Conservation (phyloP, 2,113 vertebrate genomes). For the Varanus salvator region DNA sequence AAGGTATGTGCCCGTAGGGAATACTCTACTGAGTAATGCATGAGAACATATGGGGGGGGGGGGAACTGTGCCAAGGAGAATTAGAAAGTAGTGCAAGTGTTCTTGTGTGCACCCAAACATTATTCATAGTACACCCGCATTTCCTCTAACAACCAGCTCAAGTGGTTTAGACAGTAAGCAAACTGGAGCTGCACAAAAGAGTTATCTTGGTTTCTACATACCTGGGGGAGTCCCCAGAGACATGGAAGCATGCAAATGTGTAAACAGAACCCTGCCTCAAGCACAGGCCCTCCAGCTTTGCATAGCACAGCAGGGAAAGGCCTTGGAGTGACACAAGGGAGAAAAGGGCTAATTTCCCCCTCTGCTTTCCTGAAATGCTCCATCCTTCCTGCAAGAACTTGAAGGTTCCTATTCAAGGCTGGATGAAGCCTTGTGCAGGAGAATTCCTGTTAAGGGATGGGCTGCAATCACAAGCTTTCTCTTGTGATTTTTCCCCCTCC, state of each 20-base stretch:
- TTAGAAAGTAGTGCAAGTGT: not conserved
- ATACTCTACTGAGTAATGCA: slow-evolving; percentile 43
- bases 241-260: not conserved
- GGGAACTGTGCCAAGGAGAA: not conserved
- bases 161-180: not conserved
- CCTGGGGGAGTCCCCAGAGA: not conserved
- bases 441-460: not conserved
- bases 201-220: too few species aligned
- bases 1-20: slow-evolving; percentile 34
- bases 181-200: not conserved
- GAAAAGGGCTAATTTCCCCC: too few species aligned
- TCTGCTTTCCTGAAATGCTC: not conserved
- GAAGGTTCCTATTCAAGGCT: not conserved
- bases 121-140: not conserved
- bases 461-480: too few species aligned
- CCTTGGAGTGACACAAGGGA: not conserved
- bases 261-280: not conserved
- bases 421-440: not conserved
- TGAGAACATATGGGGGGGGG: slow-evolving; percentile 20
- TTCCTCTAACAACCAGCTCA: not conserved
- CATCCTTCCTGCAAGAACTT: not conserved
- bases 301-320: not conserved
- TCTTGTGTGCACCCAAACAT: not conserved
- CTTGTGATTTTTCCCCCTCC: too few species aligned
- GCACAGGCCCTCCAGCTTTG: not conserved